Conservation (phyloP, 2,797 vertebrate genomes). For the Acrossocheilus wenchowensis region DNA sequence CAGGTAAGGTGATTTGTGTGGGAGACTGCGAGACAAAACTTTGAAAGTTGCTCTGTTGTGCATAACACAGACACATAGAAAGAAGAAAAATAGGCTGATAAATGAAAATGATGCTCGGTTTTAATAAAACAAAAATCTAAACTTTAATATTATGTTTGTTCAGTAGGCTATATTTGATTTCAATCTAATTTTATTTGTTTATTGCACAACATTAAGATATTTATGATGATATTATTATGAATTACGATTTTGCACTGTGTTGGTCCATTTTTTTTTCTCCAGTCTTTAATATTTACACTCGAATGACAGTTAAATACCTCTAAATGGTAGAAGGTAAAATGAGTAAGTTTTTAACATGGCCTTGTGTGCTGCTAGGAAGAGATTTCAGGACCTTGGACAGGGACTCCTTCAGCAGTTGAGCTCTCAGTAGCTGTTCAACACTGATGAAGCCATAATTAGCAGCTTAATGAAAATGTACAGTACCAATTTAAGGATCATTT, state of each 20-base stretch:
- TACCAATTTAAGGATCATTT: constrained; percentile 11
- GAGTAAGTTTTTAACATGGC: background rate
- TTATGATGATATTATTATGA: background rate
- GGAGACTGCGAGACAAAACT: constrained; percentile 15
- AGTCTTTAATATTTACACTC: background rate
- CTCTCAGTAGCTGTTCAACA: constrained; percentile 1
- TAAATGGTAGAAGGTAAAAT: background rate
- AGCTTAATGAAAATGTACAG: constrained; percentile 25
- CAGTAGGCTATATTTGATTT: background rate
- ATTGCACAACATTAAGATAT: background rate
- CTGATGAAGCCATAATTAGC: constrained; percentile 1
- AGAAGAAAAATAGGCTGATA: background rate
- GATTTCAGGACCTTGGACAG: constrained; percentile 51
- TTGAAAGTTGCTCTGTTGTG: constrained; percentile 6
- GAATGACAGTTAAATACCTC: background rate
- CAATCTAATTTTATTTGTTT: background rate
- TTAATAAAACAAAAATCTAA: background rate
- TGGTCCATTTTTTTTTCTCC: background rate
- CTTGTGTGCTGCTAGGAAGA: background rate
- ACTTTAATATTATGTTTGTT: background rate
- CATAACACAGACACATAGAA: background rate
- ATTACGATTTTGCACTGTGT: background rate
- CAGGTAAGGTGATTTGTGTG: constrained; percentile 27
- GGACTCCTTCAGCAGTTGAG: background rate
- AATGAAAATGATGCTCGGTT: background rate